A percentile compares a stretch with the other conserved stretches of the same genome.
Evolutionary conservation across 2,113 vertebrate genomes (phyloP).

Genomic region (Psammodynastes pulverulentus): DNA sequence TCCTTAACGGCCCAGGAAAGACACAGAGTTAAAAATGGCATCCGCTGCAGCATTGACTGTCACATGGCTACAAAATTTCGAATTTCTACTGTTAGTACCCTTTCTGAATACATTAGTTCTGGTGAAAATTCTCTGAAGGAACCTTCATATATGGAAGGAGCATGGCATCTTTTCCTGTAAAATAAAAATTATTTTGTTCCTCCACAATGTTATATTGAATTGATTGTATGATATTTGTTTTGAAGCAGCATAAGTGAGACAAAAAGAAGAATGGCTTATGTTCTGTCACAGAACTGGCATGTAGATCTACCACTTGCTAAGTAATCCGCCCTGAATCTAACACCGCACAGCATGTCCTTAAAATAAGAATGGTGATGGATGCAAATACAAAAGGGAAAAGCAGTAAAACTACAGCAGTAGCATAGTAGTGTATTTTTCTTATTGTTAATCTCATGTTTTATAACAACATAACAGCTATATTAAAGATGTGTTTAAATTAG

Average conservation of each 20-base stretch:
- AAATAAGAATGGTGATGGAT: constrained; percentile 4
- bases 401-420: constrained; percentile 24
- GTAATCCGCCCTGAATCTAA: neutral
- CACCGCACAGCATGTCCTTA: neutral
- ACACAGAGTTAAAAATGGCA: too few species aligned
- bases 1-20: too few species aligned
- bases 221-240: neutral
- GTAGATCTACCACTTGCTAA: neutral
- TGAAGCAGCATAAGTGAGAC: neutral
- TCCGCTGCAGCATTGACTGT: too few species aligned
- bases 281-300: neutral
- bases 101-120: too few species aligned
- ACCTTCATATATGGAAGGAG: too few species aligned
- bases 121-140: too few species aligned
- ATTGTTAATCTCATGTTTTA: neutral
- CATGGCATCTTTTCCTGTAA: neutral
- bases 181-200: neutral
- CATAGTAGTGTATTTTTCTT: constrained; percentile 17
- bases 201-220: neutral
- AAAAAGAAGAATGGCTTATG: neutral
- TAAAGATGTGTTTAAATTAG: neutral
- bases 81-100: too few species aligned
- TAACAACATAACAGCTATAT: neutral
- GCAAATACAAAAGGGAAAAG: constrained; percentile 16
- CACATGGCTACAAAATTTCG: too few species aligned